A percentile compares a stretch with the other conserved stretches of the same genome.
phyloP scores from a whole-genome alignment of 2,113 vertebrate species.

The Alethe castanea region DNA sequence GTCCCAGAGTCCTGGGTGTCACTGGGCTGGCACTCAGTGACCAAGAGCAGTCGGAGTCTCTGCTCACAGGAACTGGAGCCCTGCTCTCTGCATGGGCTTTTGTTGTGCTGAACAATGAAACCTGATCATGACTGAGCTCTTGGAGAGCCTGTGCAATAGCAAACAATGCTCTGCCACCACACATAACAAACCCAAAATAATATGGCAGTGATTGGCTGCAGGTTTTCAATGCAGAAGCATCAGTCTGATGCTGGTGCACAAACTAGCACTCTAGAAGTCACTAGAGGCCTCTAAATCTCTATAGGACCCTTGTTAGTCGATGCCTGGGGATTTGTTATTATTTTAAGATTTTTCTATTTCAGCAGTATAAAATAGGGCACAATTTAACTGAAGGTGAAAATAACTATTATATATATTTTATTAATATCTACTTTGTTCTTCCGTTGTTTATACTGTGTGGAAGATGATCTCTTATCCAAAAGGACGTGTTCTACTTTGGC shows the following conservation, averaged over 20 bases:
- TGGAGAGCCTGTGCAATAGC: neutral
- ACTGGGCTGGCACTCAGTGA: neutral
- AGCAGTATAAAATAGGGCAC: conserved; percentile 35
- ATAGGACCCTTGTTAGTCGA: neutral
- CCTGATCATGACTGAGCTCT: neutral
- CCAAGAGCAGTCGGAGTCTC: rapidly evolving
- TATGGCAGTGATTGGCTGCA: neutral
- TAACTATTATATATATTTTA: conserved; percentile 7
- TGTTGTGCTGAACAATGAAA: neutral
- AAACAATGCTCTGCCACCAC: neutral
- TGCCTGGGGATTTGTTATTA: conserved; percentile 42
- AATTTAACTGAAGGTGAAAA: conserved; percentile 44
- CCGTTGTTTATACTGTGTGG: neutral
- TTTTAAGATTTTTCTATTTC: conserved; percentile 47
- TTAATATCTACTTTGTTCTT: conserved; percentile 25
- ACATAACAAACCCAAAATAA: neutral
- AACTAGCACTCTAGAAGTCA: neutral
- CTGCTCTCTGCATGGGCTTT: neutral
- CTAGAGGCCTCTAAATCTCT: conserved; percentile 47
- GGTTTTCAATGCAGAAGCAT: neutral
- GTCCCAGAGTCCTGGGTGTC: rapidly evolving
- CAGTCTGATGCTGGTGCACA: neutral
- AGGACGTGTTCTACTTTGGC: neutral
- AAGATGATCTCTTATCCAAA: neutral
- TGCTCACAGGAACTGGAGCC: neutral